Conservation (phyloP, 2,888 invertebrate species). For the Adelognathus sp. region DNA sequence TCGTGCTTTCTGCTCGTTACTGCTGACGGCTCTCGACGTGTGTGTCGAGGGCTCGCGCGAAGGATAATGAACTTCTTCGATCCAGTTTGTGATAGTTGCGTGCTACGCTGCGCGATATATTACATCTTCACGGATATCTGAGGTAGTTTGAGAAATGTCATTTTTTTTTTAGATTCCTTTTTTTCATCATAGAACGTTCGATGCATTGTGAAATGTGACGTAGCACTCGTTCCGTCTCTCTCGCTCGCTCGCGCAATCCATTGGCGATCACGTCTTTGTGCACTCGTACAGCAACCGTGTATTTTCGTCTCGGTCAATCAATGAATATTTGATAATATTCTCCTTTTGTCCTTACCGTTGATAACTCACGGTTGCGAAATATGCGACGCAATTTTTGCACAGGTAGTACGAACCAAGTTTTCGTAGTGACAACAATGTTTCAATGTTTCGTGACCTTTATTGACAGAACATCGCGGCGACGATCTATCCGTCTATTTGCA, state of each 20-base stretch:
- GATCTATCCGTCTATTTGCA: too few relatives aligned
- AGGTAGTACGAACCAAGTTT: too few relatives aligned
- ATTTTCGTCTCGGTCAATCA: conserved; percentile 24
- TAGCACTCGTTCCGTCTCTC: conserved; percentile 16
- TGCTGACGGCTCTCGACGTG: background rate
- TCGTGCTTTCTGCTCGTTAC: background rate
- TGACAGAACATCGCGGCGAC: too few relatives aligned
- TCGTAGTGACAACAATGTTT: too few relatives aligned
- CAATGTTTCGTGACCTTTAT: background rate
- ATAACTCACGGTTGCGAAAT: background rate
- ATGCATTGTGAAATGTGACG: conserved; percentile 19
- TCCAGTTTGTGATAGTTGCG: conserved; percentile 22
- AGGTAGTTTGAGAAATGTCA: conserved; percentile 37
- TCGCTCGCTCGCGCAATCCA: background rate
- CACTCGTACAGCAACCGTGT: background rate
- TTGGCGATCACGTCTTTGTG: background rate
- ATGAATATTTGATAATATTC: conserved; percentile 8
- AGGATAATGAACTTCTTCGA: conserved; percentile 51
- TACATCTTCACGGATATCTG: conserved; percentile 50
- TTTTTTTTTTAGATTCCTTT: conserved; percentile 11
- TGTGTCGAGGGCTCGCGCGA: conserved; percentile 15
- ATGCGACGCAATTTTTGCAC: background rate
- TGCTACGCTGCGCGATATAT: conserved; percentile 39
- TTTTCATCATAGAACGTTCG: conserved; percentile 16
- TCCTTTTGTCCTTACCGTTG: background rate